Percentiles rank a stretch among this genome's conserved stretches.
Evolutionary conservation across 2,797 vertebrate species (phyloP).

Genomic region (Sciaenops ocellatus): DNA sequence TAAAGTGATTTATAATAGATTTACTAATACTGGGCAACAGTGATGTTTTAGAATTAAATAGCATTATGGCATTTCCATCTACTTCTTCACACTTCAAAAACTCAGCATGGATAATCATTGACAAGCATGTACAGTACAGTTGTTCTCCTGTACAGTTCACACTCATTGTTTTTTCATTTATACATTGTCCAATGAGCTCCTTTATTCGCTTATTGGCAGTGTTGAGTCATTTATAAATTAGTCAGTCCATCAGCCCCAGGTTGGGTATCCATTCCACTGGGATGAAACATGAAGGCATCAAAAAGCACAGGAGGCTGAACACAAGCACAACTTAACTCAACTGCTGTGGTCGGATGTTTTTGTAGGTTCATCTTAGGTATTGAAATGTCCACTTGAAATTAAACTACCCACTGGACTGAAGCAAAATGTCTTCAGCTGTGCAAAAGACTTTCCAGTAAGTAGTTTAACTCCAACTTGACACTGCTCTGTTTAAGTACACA

Average conservation of each 20-base stretch:
- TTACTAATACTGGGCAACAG: slow-evolving; percentile 18
- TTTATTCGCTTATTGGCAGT: slow-evolving; percentile 71
- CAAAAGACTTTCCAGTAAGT: slow-evolving; percentile 11
- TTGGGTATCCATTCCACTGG: slow-evolving; percentile 80
- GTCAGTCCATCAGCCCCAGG: slow-evolving; percentile 85
- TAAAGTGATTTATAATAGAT: slow-evolving; percentile 26
- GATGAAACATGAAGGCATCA: slow-evolving; percentile 87
- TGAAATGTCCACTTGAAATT: slow-evolving; percentile 13
- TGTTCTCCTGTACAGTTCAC: slow-evolving; percentile 52
- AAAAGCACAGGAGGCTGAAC: slow-evolving; percentile 76
- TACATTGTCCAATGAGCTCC: slow-evolving; percentile 71
- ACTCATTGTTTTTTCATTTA: slow-evolving; percentile 39
- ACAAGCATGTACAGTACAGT: slow-evolving; percentile 34
- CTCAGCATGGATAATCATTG: slow-evolving; percentile 21
- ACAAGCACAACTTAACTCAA: slow-evolving; percentile 68
- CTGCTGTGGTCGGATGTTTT: slow-evolving; percentile 30
- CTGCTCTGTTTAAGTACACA: slow-evolving; percentile 10
- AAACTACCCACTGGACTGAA: slow-evolving; percentile 22
- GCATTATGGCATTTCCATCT: slow-evolving; percentile 38
- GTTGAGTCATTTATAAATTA: slow-evolving; percentile 60
- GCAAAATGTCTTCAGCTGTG: neutral
- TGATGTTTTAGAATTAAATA: slow-evolving; percentile 38
- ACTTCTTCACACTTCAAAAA: slow-evolving; percentile 39
- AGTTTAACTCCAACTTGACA: slow-evolving; percentile 31
- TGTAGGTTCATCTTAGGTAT: slow-evolving; percentile 12